Conservation (phyloP, 2,888 invertebrate species). For the Volucella inflata region DNA sequence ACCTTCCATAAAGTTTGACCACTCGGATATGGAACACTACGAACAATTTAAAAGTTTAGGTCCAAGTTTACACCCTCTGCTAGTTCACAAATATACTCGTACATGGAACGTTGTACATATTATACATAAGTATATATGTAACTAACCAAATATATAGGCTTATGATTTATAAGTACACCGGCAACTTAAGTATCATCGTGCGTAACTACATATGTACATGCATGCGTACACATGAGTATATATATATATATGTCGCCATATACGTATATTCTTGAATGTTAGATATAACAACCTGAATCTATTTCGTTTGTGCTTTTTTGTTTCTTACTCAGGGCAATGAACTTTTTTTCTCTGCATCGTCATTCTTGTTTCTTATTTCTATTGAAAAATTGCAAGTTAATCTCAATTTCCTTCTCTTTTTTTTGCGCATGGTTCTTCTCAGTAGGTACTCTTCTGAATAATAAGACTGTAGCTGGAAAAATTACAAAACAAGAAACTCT, state of each 20-base stretch:
- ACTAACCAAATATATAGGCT: too few species aligned
- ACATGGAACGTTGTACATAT: too few species aligned
- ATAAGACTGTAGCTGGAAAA: too few species aligned
- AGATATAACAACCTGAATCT: conserved; percentile 57
- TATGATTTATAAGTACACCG: conserved; percentile 39
- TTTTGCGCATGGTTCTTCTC: conserved; percentile 56
- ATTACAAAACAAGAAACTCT: conserved; percentile 56
- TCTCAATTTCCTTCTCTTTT: conserved; percentile 51
- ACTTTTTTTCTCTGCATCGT: conserved; percentile 65
- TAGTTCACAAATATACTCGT: too few species aligned
- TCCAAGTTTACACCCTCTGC: too few species aligned
- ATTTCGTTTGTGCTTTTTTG: conserved; percentile 61
- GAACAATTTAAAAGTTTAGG: too few species aligned
- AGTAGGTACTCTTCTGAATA: conserved; percentile 23
- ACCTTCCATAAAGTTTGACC: too few species aligned
- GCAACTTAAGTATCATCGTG: conserved; percentile 47
- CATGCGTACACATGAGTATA: not conserved
- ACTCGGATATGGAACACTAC: too few species aligned
- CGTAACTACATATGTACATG: conserved; percentile 10
- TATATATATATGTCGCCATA: too few species aligned
- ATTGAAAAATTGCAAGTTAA: conserved; percentile 67
- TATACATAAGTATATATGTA: too few species aligned
- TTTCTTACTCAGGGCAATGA: conserved; percentile 57
- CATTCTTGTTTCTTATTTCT: conserved; percentile 38
- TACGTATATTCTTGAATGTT: too few species aligned